Conservation (phyloP, 2,888 invertebrate genomes). For the Neoscelio sp. region DNA sequence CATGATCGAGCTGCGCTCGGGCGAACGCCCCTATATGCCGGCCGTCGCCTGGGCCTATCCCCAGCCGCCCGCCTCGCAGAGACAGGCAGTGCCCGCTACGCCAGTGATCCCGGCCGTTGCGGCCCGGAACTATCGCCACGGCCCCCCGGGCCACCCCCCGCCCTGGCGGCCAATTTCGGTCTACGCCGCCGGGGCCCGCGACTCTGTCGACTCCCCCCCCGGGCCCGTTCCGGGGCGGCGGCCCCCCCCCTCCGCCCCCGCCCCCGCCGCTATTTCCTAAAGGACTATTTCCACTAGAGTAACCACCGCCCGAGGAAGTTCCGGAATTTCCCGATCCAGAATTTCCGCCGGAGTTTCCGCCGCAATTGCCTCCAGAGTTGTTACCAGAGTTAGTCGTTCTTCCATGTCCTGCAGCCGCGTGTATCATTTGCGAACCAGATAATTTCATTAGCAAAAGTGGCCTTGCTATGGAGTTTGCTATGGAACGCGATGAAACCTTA, state of each 20-base stretch:
- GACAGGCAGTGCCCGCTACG: too few relatives aligned
- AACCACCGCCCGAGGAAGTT: conserved; percentile 81
- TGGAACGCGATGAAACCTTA: conserved; percentile 77
- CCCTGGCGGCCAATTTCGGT: too few relatives aligned
- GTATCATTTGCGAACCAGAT: conserved; percentile 78
- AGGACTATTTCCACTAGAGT: conserved; percentile 81
- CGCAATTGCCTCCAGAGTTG: conserved; percentile 77
- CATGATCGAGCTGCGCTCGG: too few relatives aligned
- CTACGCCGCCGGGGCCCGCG: too few relatives aligned
- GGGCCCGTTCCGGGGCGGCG: conserved; percentile 87
- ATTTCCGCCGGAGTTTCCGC: conserved; percentile 71
- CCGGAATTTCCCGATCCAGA: conserved; percentile 69
- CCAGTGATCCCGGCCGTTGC: too few relatives aligned
- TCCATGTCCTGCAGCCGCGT: conserved; percentile 90
- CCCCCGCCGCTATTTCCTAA: conserved; percentile 84
- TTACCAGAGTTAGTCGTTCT: conserved; percentile 85
- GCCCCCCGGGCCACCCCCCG: too few relatives aligned
- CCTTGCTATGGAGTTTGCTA: conserved; percentile 80
- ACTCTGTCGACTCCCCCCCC: conserved; percentile 91
- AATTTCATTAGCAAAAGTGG: conserved; percentile 80
- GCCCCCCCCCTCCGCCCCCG: too few relatives aligned
- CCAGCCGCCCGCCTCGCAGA: too few relatives aligned
- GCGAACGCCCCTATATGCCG: too few relatives aligned
- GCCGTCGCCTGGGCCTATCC: too few relatives aligned
- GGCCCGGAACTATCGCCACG: too few relatives aligned